Evolutionary conservation across 2,797 vertebrate genomes (phyloP).

Genomic region (Spheniscus humboldti): DNA sequence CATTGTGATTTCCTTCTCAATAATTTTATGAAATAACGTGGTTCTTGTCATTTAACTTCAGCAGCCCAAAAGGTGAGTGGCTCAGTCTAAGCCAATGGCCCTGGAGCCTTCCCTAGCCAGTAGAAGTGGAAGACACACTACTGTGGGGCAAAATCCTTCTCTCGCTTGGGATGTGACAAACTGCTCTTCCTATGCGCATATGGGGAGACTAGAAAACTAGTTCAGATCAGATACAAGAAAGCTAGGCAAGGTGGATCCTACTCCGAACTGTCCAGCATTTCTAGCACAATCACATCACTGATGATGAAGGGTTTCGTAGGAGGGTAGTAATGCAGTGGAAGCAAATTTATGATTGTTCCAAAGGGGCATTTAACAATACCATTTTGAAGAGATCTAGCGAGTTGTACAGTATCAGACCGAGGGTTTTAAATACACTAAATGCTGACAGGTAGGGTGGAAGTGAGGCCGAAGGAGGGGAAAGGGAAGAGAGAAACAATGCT

Average conservation of each 20-base stretch:
- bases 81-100: background rate
- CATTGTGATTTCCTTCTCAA: background rate
- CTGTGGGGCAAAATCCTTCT: background rate
- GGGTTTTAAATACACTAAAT: background rate
- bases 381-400: background rate
- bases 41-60: background rate
- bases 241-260: background rate
- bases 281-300: background rate
- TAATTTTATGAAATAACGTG: background rate
- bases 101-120: background rate
- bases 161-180: background rate
- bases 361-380: background rate
- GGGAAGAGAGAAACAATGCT: background rate
- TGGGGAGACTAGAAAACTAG: background rate
- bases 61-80: background rate
- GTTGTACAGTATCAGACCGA: background rate
- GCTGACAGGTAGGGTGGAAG: background rate
- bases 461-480: background rate
- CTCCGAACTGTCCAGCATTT: background rate
- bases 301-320: background rate
- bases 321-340: background rate
- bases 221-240: background rate
- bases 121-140: background rate
- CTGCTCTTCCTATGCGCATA: fast-evolving
- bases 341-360: background rate